These are phyloP conservation scores for Pilophorus perplexus DNA, from an alignment of 2,888 invertebrate genomes.

Conservation along the genomic window DNA sequence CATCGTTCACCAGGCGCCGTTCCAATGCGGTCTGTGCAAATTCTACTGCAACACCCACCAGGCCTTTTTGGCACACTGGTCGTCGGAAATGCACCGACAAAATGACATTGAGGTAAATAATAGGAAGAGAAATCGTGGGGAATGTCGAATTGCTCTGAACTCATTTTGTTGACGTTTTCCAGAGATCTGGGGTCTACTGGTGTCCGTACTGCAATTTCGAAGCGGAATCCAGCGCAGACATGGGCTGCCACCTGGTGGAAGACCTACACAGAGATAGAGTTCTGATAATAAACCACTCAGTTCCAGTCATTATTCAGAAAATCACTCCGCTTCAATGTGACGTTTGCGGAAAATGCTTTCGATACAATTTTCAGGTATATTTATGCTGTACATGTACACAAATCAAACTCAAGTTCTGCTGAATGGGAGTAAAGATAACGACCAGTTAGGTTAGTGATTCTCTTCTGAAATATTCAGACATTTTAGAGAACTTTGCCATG, in stretches of 20 bases:
- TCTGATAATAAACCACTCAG: slow-evolving; percentile 72
- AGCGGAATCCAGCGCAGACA: slow-evolving; percentile 61
- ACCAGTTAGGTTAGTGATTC: no score
- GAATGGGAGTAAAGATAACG: no score
- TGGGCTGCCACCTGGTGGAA: slow-evolving; percentile 67
- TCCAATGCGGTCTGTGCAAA: slow-evolving; percentile 78
- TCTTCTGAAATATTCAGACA: no score
- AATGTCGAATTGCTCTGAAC: no score
- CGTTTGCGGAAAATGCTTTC: slow-evolving; percentile 66
- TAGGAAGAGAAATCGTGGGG: no score
- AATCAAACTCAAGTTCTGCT: no score
- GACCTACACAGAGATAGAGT: slow-evolving; percentile 70
- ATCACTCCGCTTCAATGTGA: slow-evolving; percentile 63
- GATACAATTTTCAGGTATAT: slow-evolving; percentile 52
- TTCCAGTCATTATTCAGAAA: slow-evolving; percentile 73
- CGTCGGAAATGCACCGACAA: slow-evolving; percentile 61
- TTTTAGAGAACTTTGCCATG: no score
- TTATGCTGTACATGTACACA: no score
- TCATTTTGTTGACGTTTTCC: no score
- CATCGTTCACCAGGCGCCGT: slow-evolving; percentile 77
- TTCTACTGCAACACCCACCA: slow-evolving; percentile 78
- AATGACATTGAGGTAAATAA: slow-evolving; percentile 55
- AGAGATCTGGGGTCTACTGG: slow-evolving; percentile 60
- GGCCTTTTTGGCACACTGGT: slow-evolving; percentile 72
- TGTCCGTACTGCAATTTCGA: slow-evolving; percentile 73